Conservation (phyloP, 2,797 vertebrate species). For the Chloroceryle inda region DNA sequence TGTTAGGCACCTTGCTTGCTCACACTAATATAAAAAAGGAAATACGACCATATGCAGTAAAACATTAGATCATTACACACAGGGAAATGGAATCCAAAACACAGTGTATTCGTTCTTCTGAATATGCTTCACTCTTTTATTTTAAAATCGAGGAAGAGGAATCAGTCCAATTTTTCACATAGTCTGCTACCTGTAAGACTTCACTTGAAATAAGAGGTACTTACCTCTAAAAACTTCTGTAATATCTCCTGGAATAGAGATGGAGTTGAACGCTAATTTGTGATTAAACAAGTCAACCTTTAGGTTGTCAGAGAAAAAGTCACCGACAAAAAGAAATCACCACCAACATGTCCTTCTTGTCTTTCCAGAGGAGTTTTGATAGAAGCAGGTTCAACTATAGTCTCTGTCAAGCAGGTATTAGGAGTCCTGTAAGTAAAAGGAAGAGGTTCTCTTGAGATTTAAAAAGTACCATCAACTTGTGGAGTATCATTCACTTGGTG, state of each 20-base stretch:
- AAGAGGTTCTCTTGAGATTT: neutral
- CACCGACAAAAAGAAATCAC: neutral
- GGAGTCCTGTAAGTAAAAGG: neutral
- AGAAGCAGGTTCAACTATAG: neutral
- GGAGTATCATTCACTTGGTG: neutral
- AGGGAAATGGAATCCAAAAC: neutral
- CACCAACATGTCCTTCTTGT: neutral
- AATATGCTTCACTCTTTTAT: neutral
- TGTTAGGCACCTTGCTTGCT: neutral
- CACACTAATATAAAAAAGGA: neutral
- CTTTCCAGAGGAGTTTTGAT: neutral
- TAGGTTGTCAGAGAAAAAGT: neutral
- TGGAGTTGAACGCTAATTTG: neutral
- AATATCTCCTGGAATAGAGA: neutral
- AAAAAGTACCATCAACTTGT: neutral
- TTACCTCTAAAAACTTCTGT: neutral
- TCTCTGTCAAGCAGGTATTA: neutral
- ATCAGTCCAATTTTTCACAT: neutral
- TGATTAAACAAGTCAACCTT: neutral
- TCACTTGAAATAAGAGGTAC: neutral
- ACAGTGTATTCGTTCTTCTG: neutral
- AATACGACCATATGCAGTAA: neutral
- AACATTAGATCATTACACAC: neutral
- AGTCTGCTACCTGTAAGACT: neutral
- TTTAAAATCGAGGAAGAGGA: neutral